Evolutionary conservation across 2,113 vertebrate genomes (phyloP), one percentile per base, ranked within the genome.

Genomic region (Ammodytes marinus): DNA sequence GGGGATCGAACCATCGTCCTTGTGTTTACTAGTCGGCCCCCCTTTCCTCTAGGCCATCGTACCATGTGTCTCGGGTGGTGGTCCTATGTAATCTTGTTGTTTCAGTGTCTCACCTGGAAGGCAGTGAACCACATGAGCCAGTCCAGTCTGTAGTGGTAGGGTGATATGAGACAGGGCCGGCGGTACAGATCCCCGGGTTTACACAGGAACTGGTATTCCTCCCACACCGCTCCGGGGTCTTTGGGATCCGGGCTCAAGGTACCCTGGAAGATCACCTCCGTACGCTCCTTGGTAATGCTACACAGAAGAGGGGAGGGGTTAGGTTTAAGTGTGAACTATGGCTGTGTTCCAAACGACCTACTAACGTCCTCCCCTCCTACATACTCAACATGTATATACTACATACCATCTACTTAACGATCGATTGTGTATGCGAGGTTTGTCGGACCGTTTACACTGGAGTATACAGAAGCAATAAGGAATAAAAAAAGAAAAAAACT

Each of bases 61-160:
- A 12, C 13, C 3, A 1, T 19, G 13, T 73, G n/a, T 73, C 7
- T 8, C 35, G 54, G 9, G 45, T 40, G 14, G 42, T 11, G 4
- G n/a, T 46, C 9, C 4, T 15, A 47, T 35, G 8, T 39, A 39
- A 27, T 50, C 55, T 7, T 46, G 0, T 7, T 46, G 0, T 9
- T 5, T 27, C 1, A 43, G 58, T 39, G 4, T 27, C 40, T n/a
- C 6, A 97, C 98, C 97, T 99, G 98, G 88, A 99, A 97, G 63
- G 97, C 97, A 0, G 98, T 96, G 0, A 99, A 98, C 98, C 98
- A 99, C 98, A 99, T 98, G 15, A 99, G 97, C 98, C 98, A 99
- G 94, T 99, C 98, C 6, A 99, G 96, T 54, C 98, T 95, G 88
- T 99, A 96, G 93, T 99, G 98, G 91, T 99, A 99, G 0, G 98